Evolutionary conservation across 2,797 vertebrate genomes (phyloP), one percentile per base, ranked within the genome.

Genomic region (Myotis myotis): DNA sequence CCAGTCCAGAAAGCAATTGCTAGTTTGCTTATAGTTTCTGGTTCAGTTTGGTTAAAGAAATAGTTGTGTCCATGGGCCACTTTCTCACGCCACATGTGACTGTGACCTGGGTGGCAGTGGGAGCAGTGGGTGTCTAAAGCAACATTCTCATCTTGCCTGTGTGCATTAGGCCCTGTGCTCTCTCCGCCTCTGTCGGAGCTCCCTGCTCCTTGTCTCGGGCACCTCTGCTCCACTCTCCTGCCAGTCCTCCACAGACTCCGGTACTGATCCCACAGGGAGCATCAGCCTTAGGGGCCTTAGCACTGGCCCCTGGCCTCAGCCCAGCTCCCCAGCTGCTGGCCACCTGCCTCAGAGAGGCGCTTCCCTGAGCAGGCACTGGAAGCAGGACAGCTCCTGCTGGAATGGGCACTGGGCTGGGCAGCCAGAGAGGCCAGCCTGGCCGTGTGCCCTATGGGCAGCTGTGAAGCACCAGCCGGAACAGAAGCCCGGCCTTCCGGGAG

Each of bases 41-140:
- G n/a, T 22, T 60, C 19, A 57, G 88, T 62, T 36, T 57, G 33
- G 23, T 51, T 89, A 8, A 19, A 87, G 71, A 89, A 68, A 49
- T 4, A 55, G 36, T 1, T 8, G 19, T 4, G 25, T 62, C 82
- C 19, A 1, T 44, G 28, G 78, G n/a, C 85, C 68, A 11, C 33
- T 53, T 1, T 7, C 41, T 9, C 41, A 44, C 33, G 62, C 44
- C n/a, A 5, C 36, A 5, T 22, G 15, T 0, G 41, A 38, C 4
- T 22, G 64, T 16, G 44, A 36, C 17, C 8, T 17, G 51, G 3
- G 12, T 57, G 13, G 36, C 38, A 30, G 60, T 4, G 22, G 51
- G 22, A 33, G 7, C n/a, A 5, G 10, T 2, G 4, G 6, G 36
- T 7, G 5, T 38, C 89, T 0, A 0, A 7, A 44, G 36, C 16